These are phyloP conservation scores for Macroglossus sobrinus DNA, from an alignment of 2,113 vertebrate species.

Conservation along the genomic window DNA sequence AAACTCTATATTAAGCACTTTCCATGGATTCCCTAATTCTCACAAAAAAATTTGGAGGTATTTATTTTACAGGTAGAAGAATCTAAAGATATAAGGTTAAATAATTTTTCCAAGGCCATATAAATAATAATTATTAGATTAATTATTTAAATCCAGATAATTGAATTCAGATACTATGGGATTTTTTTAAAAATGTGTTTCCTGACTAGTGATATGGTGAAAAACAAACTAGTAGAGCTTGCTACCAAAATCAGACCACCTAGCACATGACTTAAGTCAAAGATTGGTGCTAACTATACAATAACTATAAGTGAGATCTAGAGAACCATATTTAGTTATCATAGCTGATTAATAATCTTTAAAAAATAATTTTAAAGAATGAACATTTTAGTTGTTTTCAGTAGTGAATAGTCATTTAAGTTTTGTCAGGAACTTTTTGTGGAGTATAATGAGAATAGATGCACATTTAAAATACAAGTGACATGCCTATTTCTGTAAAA, in stretches of 20 bases:
- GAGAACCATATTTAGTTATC: neutral
- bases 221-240: neutral
- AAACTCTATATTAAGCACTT: neutral
- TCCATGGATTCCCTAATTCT: neutral
- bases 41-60: neutral
- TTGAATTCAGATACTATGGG: neutral
- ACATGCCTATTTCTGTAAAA: neutral
- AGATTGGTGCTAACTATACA: neutral
- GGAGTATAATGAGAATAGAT: neutral
- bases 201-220: neutral
- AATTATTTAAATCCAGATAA: neutral
- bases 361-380: neutral
- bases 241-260: neutral
- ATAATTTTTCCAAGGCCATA: neutral
- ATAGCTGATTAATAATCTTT: neutral
- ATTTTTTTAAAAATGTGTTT: neutral
- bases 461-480: conserved; percentile 26
- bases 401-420: neutral
- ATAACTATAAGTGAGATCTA: neutral
- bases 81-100: neutral
- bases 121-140: neutral
- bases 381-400: neutral
- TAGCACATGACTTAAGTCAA: neutral
- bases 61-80: neutral
- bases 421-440: neutral